A percentile compares a stretch with the other conserved stretches of the same genome.
phyloP scores from a whole-genome alignment of 1,140 invertebrate species.

The Drosophila novamexicana region DNA sequence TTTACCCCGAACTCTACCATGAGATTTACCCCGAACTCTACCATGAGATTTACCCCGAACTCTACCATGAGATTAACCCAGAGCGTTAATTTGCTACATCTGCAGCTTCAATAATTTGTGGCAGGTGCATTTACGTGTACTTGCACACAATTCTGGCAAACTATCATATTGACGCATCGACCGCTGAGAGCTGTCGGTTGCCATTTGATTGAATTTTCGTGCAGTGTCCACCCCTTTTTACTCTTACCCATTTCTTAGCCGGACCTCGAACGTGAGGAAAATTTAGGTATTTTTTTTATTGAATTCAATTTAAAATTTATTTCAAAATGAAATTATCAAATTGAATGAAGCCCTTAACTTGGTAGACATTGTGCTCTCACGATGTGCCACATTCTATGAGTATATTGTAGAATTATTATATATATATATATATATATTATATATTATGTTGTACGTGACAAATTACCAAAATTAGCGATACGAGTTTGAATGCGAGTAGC shows the following conservation, averaged over 20 bases:
- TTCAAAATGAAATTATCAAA: slow-evolving; percentile 68
- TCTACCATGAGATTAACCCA: too few relatives aligned
- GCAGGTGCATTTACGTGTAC: slow-evolving; percentile 9
- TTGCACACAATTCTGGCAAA: slow-evolving; percentile 15
- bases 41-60: too few relatives aligned
- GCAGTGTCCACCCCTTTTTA: slow-evolving; percentile 2
- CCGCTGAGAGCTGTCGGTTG: slow-evolving; percentile 38
- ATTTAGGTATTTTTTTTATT: slow-evolving; percentile 21
- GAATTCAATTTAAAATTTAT: slow-evolving; percentile 56
- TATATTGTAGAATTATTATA: slow-evolving; percentile 31
- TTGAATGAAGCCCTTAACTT: slow-evolving; percentile 73
- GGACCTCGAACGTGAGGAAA: not conserved
- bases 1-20: too few relatives aligned
- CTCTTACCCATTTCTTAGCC: slow-evolving; percentile 6
- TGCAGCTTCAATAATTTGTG: slow-evolving; percentile 31
- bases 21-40: too few relatives aligned
- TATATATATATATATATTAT: slow-evolving; percentile 21
- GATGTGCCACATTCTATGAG: not conserved
- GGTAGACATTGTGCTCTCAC: slow-evolving; percentile 42
- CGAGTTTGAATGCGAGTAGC: slow-evolving; percentile 16
- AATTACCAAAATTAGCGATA: slow-evolving; percentile 58
- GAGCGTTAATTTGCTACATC: not conserved
- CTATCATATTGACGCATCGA: slow-evolving; percentile 6
- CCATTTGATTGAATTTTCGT: slow-evolving; percentile 53
- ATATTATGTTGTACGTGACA: slow-evolving; percentile 54